Evolutionary conservation across 1,140 invertebrate genomes (phyloP), one percentile per base, ranked within the genome.

Genomic region (Rhynchophorus ferrugineus): DNA sequence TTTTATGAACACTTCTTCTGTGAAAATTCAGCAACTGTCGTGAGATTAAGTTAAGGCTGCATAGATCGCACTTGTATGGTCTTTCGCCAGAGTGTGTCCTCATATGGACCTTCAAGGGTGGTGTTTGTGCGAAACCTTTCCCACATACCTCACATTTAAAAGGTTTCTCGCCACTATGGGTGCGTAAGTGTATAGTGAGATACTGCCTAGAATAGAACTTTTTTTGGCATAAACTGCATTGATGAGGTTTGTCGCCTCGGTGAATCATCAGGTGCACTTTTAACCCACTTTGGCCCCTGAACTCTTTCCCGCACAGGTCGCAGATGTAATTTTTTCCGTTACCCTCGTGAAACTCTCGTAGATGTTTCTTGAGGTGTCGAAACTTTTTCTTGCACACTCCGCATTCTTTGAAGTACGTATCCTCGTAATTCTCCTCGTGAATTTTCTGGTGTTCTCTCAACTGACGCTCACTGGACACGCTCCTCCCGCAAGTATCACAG

Each of bases 31-130:
- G 56, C 2, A 61, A 66, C 11, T 59, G 68, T 38, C 79, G 81
- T 59, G 81, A 72, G 9, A 84, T 83, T 64, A 88, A 88, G 51
- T 80, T 77, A 37, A 83, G 71, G 2, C 78, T 79, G 68, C 88
- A 91, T 46, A 79, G 74, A 47, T 78, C 78, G 69, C 86, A 89
- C 19, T 76, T 76, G 62, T 85, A 89, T 0, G 87, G 87, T 61
- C 86, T 84, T 62, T 90, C 84, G 1, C 83, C 80, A 0, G 78
- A 81, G 57, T 84, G 83, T 0, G 78, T 81, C 3, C 82, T 67
- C 64, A 83, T 83, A 71, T 89, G 86, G 48, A 86, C 83, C 71
- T 84, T 79, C 42, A 84, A 69, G 65, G 82, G 83, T 62, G 80
- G 80, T 67, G 82, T 84, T 60, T 81, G 78, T 19, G 79, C 82